phyloP scores from a whole-genome alignment of 2,888 invertebrate species.

The Microctonus brassicae region DNA sequence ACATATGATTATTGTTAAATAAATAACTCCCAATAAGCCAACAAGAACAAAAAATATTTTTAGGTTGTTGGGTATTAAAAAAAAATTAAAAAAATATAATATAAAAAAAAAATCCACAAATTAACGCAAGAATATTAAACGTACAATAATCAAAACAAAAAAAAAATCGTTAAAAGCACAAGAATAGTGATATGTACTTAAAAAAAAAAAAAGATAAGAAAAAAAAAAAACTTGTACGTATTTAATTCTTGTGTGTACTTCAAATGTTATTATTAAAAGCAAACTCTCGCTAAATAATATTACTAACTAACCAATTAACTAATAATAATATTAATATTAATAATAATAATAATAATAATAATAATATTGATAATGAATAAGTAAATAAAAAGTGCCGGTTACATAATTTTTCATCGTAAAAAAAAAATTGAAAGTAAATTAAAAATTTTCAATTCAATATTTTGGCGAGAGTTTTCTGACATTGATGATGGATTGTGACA shows the following conservation, averaged over 20 bases:
- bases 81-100: too few species aligned
- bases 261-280: background rate
- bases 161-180: background rate
- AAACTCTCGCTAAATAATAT: background rate
- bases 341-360: background rate
- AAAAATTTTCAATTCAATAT: background rate
- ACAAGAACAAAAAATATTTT: background rate
- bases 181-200: slow-evolving; percentile 5
- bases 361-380: background rate
- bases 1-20: background rate
- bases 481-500: slow-evolving; percentile 1
- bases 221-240: background rate
- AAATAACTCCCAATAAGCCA: background rate
- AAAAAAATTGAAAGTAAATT: background rate
- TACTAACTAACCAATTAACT: too few species aligned
- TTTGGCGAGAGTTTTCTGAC: background rate
- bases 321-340: too few species aligned
- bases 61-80: background rate
- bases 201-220: background rate
- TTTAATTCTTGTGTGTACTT: background rate
- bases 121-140: background rate
- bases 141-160: slow-evolving; percentile 1
- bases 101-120: background rate
- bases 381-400: background rate
- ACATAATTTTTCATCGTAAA: background rate